phyloP scores from a whole-genome alignment of 2,888 invertebrate genomes.

The Scaptomyza polygonia region DNA sequence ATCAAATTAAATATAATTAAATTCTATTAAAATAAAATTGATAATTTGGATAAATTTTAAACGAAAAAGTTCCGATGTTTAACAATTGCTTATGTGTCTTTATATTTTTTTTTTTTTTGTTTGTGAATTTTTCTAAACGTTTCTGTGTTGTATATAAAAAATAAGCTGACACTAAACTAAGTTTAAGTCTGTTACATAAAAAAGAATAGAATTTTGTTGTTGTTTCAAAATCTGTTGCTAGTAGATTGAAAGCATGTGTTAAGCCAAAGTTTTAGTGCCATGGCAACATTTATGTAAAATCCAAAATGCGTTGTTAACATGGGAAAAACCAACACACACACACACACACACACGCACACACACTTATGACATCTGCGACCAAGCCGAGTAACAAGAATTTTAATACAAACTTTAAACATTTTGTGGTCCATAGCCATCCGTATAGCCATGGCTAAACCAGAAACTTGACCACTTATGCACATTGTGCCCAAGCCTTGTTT shows the following conservation, averaged over 20 bases:
- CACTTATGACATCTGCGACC: conserved; percentile 21
- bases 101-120: too few relatives aligned
- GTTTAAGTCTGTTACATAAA: conserved; percentile 8
- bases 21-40: too few relatives aligned
- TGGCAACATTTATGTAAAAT: conserved; percentile 31
- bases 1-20: too few relatives aligned
- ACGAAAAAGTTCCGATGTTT: too few relatives aligned
- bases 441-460: conserved; percentile 7
- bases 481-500: conserved; percentile 13
- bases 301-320: conserved; percentile 41
- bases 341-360: too few relatives aligned
- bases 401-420: not conserved
- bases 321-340: not conserved
- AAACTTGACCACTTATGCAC: conserved; percentile 3
- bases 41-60: too few relatives aligned
- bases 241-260: conserved; percentile 29
- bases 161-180: conserved; percentile 8
- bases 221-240: conserved; percentile 4
- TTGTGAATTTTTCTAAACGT: not conserved
- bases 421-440: conserved; percentile 2
- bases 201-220: conserved; percentile 10
- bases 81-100: too few relatives aligned
- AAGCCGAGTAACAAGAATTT: conserved; percentile 5
- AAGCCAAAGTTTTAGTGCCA: conserved; percentile 44
- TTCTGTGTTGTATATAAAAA: not conserved